Evolutionary conservation across 2,113 vertebrate species (phyloP).

Genomic region (Catharus bicknelli): DNA sequence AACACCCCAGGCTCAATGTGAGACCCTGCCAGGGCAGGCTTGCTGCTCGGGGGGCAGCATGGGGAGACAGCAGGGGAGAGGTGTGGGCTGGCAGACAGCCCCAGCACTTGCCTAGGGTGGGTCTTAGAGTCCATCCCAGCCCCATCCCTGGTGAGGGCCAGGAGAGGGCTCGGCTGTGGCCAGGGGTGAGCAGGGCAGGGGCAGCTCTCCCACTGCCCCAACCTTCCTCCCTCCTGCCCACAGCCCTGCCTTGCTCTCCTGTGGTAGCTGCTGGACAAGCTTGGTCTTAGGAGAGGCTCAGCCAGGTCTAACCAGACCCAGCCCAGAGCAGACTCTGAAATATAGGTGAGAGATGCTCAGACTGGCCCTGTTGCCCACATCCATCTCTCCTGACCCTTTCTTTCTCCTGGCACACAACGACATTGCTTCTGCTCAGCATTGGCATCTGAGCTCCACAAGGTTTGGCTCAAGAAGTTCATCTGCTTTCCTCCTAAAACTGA

Average conservation of each 20-base stretch:
- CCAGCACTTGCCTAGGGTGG: not conserved
- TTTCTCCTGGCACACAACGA: not conserved
- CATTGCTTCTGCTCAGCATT: not conserved
- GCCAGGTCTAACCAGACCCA: not conserved
- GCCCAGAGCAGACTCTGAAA: not conserved
- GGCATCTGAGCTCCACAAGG: not conserved
- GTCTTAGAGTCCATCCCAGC: accelerated
- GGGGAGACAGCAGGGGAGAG: not conserved
- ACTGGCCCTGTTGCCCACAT: not conserved
- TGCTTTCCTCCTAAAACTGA: not conserved
- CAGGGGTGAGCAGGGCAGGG: not conserved
- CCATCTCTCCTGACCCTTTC: not conserved
- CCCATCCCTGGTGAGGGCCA: not conserved
- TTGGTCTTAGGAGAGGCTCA: not conserved
- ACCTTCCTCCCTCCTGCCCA: not conserved
- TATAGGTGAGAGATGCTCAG: not conserved
- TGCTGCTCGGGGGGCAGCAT: accelerated
- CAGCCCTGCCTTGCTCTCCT: not conserved
- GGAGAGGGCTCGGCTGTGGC: accelerated
- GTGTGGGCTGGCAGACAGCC: not conserved
- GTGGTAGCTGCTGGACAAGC: not conserved
- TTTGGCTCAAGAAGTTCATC: not conserved
- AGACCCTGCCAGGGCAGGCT: accelerated
- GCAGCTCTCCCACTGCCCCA: not conserved
- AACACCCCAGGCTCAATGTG: not conserved